phyloP scores from a whole-genome alignment of 2,113 vertebrate genomes.

The Tretioscincus oriximinensis region DNA sequence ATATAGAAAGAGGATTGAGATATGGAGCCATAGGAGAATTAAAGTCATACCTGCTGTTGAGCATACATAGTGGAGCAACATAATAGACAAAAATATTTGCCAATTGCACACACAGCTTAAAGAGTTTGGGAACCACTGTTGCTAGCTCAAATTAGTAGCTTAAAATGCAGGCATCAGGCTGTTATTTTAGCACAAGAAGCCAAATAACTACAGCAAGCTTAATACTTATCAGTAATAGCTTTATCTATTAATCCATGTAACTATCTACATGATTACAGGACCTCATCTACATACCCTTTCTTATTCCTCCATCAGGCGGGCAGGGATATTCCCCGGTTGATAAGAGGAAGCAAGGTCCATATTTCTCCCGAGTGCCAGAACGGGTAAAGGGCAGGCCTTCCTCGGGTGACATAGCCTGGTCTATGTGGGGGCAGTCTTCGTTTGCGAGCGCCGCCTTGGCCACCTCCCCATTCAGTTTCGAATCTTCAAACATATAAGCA shows the following conservation, averaged over 20 bases:
- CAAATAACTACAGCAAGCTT: constrained; percentile 62
- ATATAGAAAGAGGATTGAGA: neutral
- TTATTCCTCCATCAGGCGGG: constrained; percentile 94
- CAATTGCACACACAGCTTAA: neutral
- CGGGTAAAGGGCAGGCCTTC: constrained; percentile 96
- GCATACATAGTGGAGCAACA: neutral
- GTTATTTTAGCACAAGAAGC: constrained; percentile 67
- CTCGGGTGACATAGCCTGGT: constrained; percentile 97
- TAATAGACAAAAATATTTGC: neutral
- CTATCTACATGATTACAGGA: constrained; percentile 60
- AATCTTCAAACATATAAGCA: constrained; percentile 92
- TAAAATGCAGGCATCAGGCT: constrained; percentile 69
- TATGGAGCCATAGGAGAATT: neutral
- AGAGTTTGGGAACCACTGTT: constrained; percentile 11
- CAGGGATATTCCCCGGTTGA: constrained; percentile 95
- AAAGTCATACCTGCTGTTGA: neutral
- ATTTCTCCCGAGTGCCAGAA: constrained; percentile 90
- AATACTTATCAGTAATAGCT: constrained; percentile 52
- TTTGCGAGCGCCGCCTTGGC: constrained; percentile 97
- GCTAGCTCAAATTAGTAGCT: constrained; percentile 57
- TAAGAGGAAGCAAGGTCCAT: constrained; percentile 97
- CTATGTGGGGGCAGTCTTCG: constrained; percentile 98
- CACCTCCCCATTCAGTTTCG: constrained; percentile 97
- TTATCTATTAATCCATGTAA: constrained; percentile 34
- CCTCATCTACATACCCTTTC: constrained; percentile 97